Base-by-base conservation (phyloP, 2,797 vertebrate genomes). In the Notolepis coatsorum region DNA sequence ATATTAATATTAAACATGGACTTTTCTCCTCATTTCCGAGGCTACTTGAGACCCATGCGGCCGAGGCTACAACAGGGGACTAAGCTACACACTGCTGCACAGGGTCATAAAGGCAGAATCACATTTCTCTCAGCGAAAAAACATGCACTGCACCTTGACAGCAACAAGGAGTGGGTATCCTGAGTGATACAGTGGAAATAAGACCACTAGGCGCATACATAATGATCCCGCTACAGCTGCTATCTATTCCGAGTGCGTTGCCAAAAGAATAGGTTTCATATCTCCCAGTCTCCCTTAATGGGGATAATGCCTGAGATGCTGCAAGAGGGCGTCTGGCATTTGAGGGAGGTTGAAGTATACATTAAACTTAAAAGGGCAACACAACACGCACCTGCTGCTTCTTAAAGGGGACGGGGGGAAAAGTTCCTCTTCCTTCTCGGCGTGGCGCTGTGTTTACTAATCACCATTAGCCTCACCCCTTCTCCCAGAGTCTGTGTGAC, bases 251-350 rank as follows among this genome's bases (percentile, higher is more conserved):
- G 9, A 54, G 42, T 42, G 25, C 62, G 68, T 65, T 25, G 41
- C 56, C 58, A 24, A 66, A 43, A 27, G 30, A 27, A 57, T 48
- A 58, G n/a, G 41, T 60, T 64, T 51, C 18, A 23, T n/a, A n/a
- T 59, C 25, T 68, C 46, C 77, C 23, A 9, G 48, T 24, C 24
- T 63, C 28, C 15, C 20, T 46, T 52, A 63, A 47, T 58, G 20
- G 20, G 2, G 24, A 60, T 68, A 28, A 70, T 72, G 68, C 23
- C 41, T 68, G 30, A 59, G 49, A 61, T 45, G 25, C 68, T 57
- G 50, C 30, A 33, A 55, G 42, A 55, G 47, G 23, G 52, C 63
- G 73, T 15, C 18, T 55, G 24, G 8, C 39, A 59, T 77, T 75
- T 66, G 43, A 15, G 21, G 33, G 43, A 63, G 41, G 42, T 66